These are phyloP conservation scores for Magallana angulata DNA, from an alignment of 1,140 invertebrate species.

Conservation along the genomic window DNA sequence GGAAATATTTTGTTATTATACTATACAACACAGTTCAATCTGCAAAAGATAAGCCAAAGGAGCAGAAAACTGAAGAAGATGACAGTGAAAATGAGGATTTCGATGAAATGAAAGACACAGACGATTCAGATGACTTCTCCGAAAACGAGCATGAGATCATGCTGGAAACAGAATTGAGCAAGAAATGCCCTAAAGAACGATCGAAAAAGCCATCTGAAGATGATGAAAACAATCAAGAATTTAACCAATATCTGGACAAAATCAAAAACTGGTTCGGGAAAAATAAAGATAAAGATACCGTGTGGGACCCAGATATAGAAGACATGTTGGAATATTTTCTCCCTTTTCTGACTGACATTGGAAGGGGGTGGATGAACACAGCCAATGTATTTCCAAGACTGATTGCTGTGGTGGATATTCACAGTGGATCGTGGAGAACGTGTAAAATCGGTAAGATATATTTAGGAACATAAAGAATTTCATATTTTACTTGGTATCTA, in stretches of 20 bases:
- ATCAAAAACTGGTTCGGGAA: not conserved
- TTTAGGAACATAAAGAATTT: too few relatives aligned
- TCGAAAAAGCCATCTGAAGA: not conserved
- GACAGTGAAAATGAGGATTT: not conserved
- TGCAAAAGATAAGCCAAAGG: too few relatives aligned
- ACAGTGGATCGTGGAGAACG: slow-evolving; percentile 23
- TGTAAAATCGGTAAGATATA: slow-evolving; percentile 35
- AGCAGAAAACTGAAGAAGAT: too few relatives aligned
- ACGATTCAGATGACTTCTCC: not conserved
- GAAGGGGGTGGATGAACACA: not conserved
- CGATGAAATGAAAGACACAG: not conserved
- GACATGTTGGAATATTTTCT: not conserved
- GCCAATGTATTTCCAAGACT: slow-evolving; percentile 24
- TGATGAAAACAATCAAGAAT: not conserved
- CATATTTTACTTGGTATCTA: too few relatives aligned
- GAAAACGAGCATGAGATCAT: not conserved
- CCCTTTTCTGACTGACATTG: not conserved
- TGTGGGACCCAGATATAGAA: not conserved
- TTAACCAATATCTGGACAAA: not conserved
- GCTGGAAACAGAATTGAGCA: not conserved
- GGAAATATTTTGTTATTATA: not conserved
- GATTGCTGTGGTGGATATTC: slow-evolving; percentile 14
- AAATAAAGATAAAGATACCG: not conserved
- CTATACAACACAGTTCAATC: not conserved
- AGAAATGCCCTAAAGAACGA: not conserved